A percentile compares a stretch with the other conserved stretches of the same genome.
Conservation (phyloP, 1,140 invertebrate genomes). For the Listronotus oregonensis region DNA sequence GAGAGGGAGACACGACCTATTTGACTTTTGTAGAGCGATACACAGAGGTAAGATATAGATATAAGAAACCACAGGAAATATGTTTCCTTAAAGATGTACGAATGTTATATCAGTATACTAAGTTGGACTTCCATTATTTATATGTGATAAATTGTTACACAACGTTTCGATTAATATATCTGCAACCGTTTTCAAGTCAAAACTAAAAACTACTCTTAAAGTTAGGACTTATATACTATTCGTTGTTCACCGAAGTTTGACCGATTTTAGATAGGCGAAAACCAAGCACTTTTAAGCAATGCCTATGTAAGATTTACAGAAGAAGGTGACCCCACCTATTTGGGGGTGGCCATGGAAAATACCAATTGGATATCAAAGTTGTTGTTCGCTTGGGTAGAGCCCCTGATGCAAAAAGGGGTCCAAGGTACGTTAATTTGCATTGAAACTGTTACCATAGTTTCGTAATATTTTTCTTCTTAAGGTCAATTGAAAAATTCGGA, state of each 20-base stretch:
- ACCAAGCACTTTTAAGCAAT: constrained; percentile 56
- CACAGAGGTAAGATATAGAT: constrained; percentile 40
- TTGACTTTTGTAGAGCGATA: constrained; percentile 37
- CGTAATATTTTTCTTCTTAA: neutral
- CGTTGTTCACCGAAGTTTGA: no score
- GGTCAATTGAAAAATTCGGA: constrained; percentile 69
- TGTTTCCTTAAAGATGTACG: no score
- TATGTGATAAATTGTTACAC: no score
- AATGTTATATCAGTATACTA: no score
- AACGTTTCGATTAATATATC: no score
- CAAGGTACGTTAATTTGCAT: constrained; percentile 57
- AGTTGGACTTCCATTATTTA: no score
- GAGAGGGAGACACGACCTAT: constrained; percentile 49
- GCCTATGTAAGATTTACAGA: constrained; percentile 65
- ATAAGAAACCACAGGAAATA: no score
- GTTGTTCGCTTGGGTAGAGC: constrained; percentile 86
- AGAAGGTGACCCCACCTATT: constrained; percentile 69
- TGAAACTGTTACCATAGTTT: no score
- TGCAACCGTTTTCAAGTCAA: no score
- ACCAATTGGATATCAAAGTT: constrained; percentile 73
- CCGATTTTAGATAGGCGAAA: constrained; percentile 55
- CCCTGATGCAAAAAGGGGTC: constrained; percentile 82
- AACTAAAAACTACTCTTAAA: no score
- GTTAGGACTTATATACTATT: no score
- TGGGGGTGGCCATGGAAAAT: constrained; percentile 82